Evolutionary conservation across 2,113 vertebrate genomes (phyloP).

Genomic region (Pontoporia blainvillei): DNA sequence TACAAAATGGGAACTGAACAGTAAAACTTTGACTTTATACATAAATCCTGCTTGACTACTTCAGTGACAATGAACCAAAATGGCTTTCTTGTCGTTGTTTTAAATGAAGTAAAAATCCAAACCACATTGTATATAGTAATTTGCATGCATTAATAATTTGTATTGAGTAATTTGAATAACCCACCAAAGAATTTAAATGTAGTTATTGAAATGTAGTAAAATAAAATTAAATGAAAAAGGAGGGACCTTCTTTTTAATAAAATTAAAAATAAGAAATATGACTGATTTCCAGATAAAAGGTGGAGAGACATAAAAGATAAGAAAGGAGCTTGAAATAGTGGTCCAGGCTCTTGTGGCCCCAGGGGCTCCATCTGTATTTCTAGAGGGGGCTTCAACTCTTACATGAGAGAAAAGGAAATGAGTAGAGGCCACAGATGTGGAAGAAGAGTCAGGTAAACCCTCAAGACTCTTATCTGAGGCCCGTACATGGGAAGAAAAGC

Average conservation of each 20-base stretch:
- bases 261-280: not conserved
- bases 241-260: not conserved
- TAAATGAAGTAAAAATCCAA: not conserved
- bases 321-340: not conserved
- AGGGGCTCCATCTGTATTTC: not conserved
- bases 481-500: not conserved
- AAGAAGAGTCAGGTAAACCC: not conserved
- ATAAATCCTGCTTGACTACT: not conserved
- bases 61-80: not conserved
- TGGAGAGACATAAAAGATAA: not conserved
- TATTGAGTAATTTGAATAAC: not conserved
- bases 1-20: not conserved
- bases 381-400: not conserved
- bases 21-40: not conserved
- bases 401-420: not conserved
- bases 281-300: not conserved
- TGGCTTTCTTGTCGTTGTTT: not conserved
- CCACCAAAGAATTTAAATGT: not conserved
- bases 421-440: not conserved
- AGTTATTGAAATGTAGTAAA: not conserved
- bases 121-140: not conserved
- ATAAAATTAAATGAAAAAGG: not conserved
- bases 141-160: not conserved
- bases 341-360: accelerated
- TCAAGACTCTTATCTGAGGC: not conserved